Base-by-base conservation (phyloP, 2,888 invertebrate genomes). In the Anoncus sp. region DNA sequence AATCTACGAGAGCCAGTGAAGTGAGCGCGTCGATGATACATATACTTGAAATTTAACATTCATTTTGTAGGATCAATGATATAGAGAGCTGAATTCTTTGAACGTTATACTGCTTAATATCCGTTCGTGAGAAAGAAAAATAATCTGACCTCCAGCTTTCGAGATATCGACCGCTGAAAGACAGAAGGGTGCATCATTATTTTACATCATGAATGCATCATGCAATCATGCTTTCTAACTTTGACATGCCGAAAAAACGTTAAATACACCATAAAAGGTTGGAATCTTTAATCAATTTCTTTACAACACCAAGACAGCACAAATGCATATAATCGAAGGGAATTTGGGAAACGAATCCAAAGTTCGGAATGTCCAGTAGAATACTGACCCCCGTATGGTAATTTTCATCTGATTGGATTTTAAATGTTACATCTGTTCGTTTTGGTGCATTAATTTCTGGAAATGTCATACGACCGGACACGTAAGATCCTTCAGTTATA, bases 271-370 rank as follows among this genome's bases (percentile, higher is more conserved):
- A n/a, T n/a, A n/a, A n/a, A n/a, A n/a, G n/a, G n/a, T n/a, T n/a
- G n/a, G n/a, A n/a, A n/a, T n/a, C n/a, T 27, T 35, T 31, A 18
- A 49, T 63, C 14, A 60, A 49, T 70, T 53, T 47, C 53, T 59
- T 70, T 12, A 60, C 38, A 9, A 66, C 57, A 18, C 65, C 55
- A 31, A 66, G 38, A 24, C 63, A 38, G 20, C 22, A 65, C 55
- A 45, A 47, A 65, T 65, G 65, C 59, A 73, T 49, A 5, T 73
- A 65, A 16, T 73, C 65, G n/a, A 73, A 35, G 16, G 65, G 59
- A 10, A 63, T 27, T 40, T 57, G 51, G 6, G 55, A 31, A 43
- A 57, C 53, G n/a, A 72, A 53, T 38, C 72, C 72, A 40, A 73
- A 31, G 24, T 63, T 57, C 40, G 63, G 38, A 40, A 65, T 63